Evolutionary conservation across 2,888 invertebrate species (phyloP), one percentile per base, ranked within the genome.

Genomic region (Agrilus mali): DNA sequence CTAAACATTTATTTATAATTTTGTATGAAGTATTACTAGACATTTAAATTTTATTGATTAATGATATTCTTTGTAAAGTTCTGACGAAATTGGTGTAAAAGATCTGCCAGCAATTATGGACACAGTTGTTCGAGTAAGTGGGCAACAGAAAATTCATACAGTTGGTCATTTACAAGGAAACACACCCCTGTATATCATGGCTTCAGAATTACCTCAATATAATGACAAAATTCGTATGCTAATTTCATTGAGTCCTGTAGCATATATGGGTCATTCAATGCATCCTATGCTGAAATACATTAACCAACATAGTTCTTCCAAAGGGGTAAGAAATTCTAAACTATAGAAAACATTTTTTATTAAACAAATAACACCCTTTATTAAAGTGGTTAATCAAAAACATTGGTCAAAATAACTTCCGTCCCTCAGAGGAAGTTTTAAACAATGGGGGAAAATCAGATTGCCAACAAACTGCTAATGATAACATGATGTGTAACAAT

Each of bases 61-160:
- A 3, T n/a, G 15, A 13, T 16, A 17, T 20, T 20, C 10, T 20
- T 35, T 14, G 31, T 41, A 37, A 60, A 82, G 82, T 53, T 87
- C 80, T 77, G 80, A 86, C 59, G 82, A 88, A 57, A 82, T 86
- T 62, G 86, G 83, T 0, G 64, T 69, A 45, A 76, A 76, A 57
- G 88, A 90, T 60, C 58, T 87, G 1, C 83, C 87, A 7, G 81
- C 84, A 1, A 80, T 78, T 71, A 75, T 89, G 20, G 80, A 87
- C 58, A 75, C 79, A 57, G 69, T 80, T 12, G 55, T 78, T 3
- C 55, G 61, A 17, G 62, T 65, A 32, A 80, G 81, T 1, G 69
- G 72, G 0, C 69, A 72, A 16, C 45, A 68, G 2, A 71, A 75
- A 45, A 53, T 87, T 1, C 75, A 76, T 49, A 86, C 82, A 59